Conservation (phyloP, 2,113 vertebrate species). For the Myanophis thanlyinensis region DNA sequence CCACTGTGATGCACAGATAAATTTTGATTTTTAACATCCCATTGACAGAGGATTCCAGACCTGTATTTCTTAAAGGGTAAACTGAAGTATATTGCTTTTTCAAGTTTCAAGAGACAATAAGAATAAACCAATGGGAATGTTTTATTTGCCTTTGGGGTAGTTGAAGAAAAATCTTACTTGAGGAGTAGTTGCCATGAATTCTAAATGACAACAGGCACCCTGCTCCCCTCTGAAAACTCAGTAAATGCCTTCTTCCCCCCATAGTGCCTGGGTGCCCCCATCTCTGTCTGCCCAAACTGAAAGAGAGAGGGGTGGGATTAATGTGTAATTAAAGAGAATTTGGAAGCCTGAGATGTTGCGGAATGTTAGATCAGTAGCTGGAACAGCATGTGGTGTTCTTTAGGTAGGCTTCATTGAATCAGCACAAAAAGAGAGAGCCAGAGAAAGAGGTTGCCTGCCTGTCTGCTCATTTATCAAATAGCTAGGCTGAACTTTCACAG, state of each 20-base stretch:
- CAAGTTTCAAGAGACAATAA: constrained; percentile 13
- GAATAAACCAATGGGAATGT: background rate
- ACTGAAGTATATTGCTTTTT: background rate
- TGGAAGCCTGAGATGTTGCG: constrained; percentile 98
- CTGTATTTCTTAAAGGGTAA: background rate
- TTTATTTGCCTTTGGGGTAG: constrained; percentile 9
- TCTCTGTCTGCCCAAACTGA: constrained; percentile 89
- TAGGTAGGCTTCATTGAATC: constrained; percentile 99
- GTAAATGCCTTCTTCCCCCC: constrained; percentile 76
- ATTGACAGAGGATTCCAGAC: background rate
- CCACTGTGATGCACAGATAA: background rate
- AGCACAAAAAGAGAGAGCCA: constrained; percentile 92
- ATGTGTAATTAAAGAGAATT: constrained; percentile 99
- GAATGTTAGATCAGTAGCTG: constrained; percentile 99
- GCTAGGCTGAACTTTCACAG: constrained; percentile 93
- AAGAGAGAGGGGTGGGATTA: constrained; percentile 97
- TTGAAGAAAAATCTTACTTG: constrained; percentile 12
- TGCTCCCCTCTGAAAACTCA: background rate
- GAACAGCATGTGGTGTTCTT: constrained; percentile 99
- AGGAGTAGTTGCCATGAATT: background rate
- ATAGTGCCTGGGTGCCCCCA: constrained; percentile 77
- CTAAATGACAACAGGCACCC: constrained; percentile 4
- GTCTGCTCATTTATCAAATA: constrained; percentile 99
- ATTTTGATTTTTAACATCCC: background rate
- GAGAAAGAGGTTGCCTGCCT: constrained; percentile 92